phyloP scores from a whole-genome alignment of 2,888 invertebrate genomes.

The Blastobasis adustella region DNA sequence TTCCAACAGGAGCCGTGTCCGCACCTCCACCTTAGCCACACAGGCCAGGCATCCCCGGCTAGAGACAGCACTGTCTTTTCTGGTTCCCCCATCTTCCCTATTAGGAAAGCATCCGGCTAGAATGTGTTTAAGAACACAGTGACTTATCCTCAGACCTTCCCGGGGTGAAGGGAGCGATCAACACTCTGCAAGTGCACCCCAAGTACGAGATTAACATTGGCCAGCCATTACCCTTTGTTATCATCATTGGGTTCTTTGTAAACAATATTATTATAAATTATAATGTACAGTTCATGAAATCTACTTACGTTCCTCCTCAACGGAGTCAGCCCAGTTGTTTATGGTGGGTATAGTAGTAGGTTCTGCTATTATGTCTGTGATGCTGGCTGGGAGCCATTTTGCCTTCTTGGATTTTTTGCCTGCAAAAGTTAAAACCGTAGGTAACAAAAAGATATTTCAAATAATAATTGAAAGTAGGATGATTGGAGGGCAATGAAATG shows the following conservation, averaged over 20 bases:
- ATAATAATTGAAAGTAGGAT: conserved; percentile 15
- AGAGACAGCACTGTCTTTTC: conserved; percentile 73
- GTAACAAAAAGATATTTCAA: conserved; percentile 14
- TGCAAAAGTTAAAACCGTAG: conserved; percentile 61
- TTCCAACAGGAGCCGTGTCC: conserved; percentile 76
- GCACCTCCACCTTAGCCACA: conserved; percentile 62
- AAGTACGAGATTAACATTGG: conserved; percentile 85
- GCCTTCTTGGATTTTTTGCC: conserved; percentile 90
- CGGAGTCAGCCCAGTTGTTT: conserved; percentile 87
- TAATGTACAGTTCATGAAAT: conserved; percentile 3
- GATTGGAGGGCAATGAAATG: conserved; percentile 39
- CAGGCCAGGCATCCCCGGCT: conserved; percentile 69
- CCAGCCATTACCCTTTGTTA: conserved; percentile 61
- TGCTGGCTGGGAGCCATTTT: conserved; percentile 87
- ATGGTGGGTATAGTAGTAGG: conserved; percentile 75
- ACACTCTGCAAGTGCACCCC: conserved; percentile 81
- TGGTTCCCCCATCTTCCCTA: conserved; percentile 82
- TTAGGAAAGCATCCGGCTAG: conserved; percentile 82
- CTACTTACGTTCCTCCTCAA: conserved; percentile 85
- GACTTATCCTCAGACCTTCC: conserved; percentile 89
- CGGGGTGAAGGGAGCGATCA: conserved; percentile 76
- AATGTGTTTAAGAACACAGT: conserved; percentile 65
- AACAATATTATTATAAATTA: no score
- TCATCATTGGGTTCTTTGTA: conserved; percentile 56
- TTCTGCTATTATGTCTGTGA: conserved; percentile 88